Percentiles rank a stretch among this genome's conserved stretches.
Conservation (phyloP, 2,888 invertebrate genomes). For the Microctonus aethiopoides region DNA sequence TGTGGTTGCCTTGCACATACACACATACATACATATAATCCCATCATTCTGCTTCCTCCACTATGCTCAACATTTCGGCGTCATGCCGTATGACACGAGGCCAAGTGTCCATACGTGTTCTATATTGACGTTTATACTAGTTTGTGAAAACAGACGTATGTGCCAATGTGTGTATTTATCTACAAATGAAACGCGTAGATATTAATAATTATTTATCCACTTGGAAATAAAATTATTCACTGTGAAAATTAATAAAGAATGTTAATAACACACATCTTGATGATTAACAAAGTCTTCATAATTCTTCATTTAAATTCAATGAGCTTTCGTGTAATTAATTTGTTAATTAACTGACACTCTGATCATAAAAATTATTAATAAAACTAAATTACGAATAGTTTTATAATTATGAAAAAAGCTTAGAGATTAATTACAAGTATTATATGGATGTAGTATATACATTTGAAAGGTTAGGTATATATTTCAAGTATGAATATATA, state of each 20-base stretch:
- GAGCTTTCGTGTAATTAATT: too few relatives aligned
- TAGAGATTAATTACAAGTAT: conserved; percentile 1
- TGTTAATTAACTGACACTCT: too few relatives aligned
- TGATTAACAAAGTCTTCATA: too few relatives aligned
- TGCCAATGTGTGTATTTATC: background rate
- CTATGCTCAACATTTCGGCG: conserved; percentile 23
- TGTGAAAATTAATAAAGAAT: too few relatives aligned
- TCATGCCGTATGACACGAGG: conserved; percentile 40
- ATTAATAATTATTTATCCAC: too few relatives aligned
- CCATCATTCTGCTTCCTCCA: background rate
- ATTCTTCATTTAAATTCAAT: too few relatives aligned
- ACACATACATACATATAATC: background rate
- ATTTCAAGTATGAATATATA: background rate
- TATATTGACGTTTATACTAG: background rate
- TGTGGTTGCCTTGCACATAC: background rate
- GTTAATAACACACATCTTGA: too few relatives aligned
- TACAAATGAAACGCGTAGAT: too few relatives aligned
- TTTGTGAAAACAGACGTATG: background rate
- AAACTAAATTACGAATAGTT: conserved; percentile 10
- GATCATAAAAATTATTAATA: background rate
- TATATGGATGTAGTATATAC: background rate
- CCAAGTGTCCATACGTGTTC: conserved; percentile 37
- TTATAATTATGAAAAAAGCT: background rate
- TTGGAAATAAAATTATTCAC: too few relatives aligned
- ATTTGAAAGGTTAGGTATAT: too few relatives aligned